phyloP scores from a whole-genome alignment of 2,113 vertebrate species.

The Epinephelus lanceolatus region DNA sequence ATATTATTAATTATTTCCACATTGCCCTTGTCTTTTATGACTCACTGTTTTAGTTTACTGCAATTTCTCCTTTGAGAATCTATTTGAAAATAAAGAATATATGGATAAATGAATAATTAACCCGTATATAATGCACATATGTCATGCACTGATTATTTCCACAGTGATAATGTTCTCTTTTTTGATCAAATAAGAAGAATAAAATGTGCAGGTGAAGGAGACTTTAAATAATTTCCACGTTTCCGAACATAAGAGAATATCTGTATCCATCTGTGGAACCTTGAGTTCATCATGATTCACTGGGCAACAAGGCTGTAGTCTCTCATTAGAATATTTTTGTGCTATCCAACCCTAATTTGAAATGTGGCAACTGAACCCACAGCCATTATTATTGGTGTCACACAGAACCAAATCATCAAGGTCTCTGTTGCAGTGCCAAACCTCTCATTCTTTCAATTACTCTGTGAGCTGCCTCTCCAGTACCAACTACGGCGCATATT shows the following conservation, averaged over 20 bases:
- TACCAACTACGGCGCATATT: slow-evolving; percentile 8
- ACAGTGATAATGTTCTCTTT: not conserved
- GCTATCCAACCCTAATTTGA: slow-evolving; percentile 42
- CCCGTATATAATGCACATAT: not conserved
- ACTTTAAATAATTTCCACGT: not conserved
- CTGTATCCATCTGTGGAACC: slow-evolving; percentile 31
- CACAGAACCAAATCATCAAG: slow-evolving; percentile 43
- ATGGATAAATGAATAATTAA: not conserved
- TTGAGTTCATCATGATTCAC: slow-evolving; percentile 52
- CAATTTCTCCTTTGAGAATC: not conserved
- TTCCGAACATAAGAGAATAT: not conserved
- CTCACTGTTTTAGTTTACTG: not conserved
- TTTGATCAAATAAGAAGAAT: not conserved
- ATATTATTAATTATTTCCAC: not conserved
- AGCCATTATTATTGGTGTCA: slow-evolving; percentile 65
- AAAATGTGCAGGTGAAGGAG: not conserved
- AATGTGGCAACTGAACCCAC: slow-evolving; percentile 42
- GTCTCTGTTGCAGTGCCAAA: slow-evolving; percentile 41
- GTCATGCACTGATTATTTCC: not conserved
- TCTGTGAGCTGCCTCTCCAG: slow-evolving; percentile 16
- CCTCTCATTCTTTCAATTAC: slow-evolving; percentile 48
- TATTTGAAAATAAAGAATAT: not conserved
- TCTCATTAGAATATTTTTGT: slow-evolving; percentile 46
- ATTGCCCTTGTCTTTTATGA: not conserved
- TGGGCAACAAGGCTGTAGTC: slow-evolving; percentile 36